Evolutionary conservation across 2,113 vertebrate genomes (phyloP).

Genomic region (Chionomys nivalis): DNA sequence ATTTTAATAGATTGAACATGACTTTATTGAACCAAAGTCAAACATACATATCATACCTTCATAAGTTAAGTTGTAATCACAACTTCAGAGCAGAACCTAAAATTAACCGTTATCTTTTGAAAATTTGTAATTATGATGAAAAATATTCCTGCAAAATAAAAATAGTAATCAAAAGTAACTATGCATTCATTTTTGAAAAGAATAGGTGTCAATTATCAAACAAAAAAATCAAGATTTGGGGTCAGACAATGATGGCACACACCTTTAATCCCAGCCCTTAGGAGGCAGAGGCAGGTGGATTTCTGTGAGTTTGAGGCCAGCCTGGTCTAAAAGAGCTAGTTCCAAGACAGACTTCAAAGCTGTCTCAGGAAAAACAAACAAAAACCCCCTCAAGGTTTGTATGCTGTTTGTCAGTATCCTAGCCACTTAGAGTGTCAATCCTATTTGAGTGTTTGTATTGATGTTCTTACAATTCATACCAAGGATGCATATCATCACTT

Average conservation of each 20-base stretch:
- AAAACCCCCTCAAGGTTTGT: neutral
- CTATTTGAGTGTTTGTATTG: neutral
- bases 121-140: constrained; percentile 1
- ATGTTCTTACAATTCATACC: neutral
- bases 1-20: constrained; percentile 29
- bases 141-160: neutral
- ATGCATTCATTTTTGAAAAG: neutral
- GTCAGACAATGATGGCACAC: too few relatives aligned
- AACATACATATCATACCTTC: neutral
- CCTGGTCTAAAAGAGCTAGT: too few relatives aligned
- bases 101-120: constrained; percentile 37
- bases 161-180: neutral
- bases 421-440: neutral
- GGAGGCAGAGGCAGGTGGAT: too few relatives aligned
- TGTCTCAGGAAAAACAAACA: too few relatives aligned
- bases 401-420: neutral
- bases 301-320: too few relatives aligned
- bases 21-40: constrained; percentile 38
- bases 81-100: neutral
- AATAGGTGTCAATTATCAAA: neutral
- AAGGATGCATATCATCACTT: neutral
- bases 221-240: neutral
- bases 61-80: constrained; percentile 1
- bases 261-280: too few relatives aligned
- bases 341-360: too few relatives aligned